Evolutionary conservation across 1,140 invertebrate species (phyloP).

Genomic region (Ectropis grisescens): DNA sequence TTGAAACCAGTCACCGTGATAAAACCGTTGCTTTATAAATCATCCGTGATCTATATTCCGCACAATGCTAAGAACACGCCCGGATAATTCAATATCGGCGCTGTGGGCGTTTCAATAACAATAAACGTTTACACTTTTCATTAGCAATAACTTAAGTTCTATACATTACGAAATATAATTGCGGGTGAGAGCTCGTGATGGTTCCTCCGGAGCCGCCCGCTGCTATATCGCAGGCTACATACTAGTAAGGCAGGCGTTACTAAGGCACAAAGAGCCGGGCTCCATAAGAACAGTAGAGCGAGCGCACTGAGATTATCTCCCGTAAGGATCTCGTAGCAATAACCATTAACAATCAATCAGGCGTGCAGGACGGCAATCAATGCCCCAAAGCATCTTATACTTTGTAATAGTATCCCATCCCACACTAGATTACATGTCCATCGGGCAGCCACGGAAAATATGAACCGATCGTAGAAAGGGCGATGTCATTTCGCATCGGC

Average conservation of each 20-base stretch:
- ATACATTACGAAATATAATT: slow-evolving; percentile 11
- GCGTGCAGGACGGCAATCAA: slow-evolving; percentile 7
- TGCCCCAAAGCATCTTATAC: slow-evolving; percentile 8
- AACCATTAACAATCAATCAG: slow-evolving; percentile 23
- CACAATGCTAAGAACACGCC: slow-evolving; percentile 6
- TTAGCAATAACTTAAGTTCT: slow-evolving; percentile 45
- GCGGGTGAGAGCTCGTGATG: slow-evolving; percentile 3
- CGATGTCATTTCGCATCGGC: slow-evolving; percentile 30
- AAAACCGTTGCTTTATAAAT: too few species aligned
- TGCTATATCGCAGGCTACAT: slow-evolving; percentile 2
- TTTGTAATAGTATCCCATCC: slow-evolving; percentile 8
- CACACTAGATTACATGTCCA: slow-evolving; percentile 9
- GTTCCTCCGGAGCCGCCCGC: slow-evolving; percentile 4
- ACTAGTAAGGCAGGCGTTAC: neutral
- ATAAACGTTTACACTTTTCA: slow-evolving; percentile 36
- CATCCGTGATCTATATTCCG: too few species aligned
- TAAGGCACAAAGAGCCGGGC: too few species aligned
- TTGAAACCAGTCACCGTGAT: too few species aligned
- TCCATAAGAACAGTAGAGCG: too few species aligned
- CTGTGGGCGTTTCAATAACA: slow-evolving; percentile 15
- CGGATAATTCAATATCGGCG: slow-evolving; percentile 20
- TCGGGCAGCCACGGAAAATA: slow-evolving; percentile 16
- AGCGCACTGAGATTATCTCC: slow-evolving; percentile 2
- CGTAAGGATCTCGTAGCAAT: slow-evolving; percentile 16
- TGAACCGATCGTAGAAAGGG: slow-evolving; percentile 14